These are phyloP conservation scores for Dynastes hyllus DNA, from an alignment of 2,888 invertebrate genomes.

Conservation along the genomic window DNA sequence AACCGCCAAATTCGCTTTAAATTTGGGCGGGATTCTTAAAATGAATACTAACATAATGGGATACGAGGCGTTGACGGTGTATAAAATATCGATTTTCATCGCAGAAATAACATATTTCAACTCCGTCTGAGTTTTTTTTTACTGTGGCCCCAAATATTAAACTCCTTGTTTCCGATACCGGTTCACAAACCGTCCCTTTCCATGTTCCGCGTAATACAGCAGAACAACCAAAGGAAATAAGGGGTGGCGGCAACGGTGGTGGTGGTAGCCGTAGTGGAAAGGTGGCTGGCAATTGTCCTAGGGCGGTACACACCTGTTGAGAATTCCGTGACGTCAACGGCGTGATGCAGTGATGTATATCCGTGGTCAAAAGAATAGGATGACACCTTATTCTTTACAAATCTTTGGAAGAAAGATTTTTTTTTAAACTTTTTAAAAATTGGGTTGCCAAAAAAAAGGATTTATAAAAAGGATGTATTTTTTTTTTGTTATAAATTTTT, in stretches of 20 bases:
- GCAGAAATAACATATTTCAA: neutral
- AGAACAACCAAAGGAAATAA: neutral
- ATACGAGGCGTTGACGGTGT: too few relatives aligned
- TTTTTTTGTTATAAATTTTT: too few relatives aligned
- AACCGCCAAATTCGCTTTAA: too few relatives aligned
- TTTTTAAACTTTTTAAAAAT: too few relatives aligned
- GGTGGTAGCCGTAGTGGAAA: neutral
- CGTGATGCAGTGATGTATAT: slow-evolving; percentile 52
- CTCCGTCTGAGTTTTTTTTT: neutral
- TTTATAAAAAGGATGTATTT: too few relatives aligned
- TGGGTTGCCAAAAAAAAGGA: too few relatives aligned
- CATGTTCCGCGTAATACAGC: neutral
- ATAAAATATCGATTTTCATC: neutral
- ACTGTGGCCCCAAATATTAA: neutral
- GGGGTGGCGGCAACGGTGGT: neutral
- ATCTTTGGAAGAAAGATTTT: too few relatives aligned
- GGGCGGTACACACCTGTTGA: slow-evolving; percentile 58
- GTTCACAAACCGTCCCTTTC: neutral
- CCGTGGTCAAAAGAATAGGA: neutral
- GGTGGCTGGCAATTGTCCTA: slow-evolving; percentile 32
- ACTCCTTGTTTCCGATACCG: neutral
- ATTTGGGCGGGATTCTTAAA: too few relatives aligned
- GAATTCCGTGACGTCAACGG: slow-evolving; percentile 59
- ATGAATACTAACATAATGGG: too few relatives aligned
- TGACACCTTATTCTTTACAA: neutral